A percentile compares a stretch with the other conserved stretches of the same genome.
These are phyloP conservation scores for Paragorgia papillata DNA, from an alignment of 92 coral and sea anemone species.

Conservation along the genomic window DNA sequence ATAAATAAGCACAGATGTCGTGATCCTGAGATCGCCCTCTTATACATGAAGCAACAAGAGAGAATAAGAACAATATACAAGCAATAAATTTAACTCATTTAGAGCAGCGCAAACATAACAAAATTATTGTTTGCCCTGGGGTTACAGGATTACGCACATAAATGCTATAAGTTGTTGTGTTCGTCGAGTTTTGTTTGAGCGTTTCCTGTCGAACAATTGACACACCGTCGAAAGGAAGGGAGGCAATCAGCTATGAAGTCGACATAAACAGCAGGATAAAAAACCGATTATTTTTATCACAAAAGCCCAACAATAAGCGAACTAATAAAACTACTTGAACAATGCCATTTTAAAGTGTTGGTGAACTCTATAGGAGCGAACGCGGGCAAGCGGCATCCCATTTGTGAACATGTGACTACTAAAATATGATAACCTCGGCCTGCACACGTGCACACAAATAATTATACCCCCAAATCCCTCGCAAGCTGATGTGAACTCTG, in stretches of 20 bases:
- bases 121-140: conserved; percentile 18
- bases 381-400: too few species aligned
- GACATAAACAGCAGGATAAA: conserved; percentile 32
- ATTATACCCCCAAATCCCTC: not conserved
- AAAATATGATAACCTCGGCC: not conserved
- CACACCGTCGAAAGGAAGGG: conserved; percentile 25
- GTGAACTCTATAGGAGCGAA: too few species aligned
- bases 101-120: conserved; percentile 3
- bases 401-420: not conserved
- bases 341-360: too few species aligned
- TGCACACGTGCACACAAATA: not conserved
- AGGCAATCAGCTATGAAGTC: conserved; percentile 4
- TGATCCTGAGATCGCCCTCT: too few species aligned
- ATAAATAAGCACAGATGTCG: too few species aligned
- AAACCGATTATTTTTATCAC: conserved; percentile 39
- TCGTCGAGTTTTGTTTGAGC: conserved; percentile 28
- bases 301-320: not conserved
- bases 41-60: too few species aligned
- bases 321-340: not conserved
- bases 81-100: not conserved
- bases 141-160: conserved; percentile 21
- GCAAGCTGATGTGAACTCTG: not conserved
- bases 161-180: conserved; percentile 29
- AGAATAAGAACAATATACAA: conserved; percentile 8
- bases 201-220: conserved; percentile 37